phyloP scores from a whole-genome alignment of 2,888 invertebrate species.

The Luperina nickerlii region DNA sequence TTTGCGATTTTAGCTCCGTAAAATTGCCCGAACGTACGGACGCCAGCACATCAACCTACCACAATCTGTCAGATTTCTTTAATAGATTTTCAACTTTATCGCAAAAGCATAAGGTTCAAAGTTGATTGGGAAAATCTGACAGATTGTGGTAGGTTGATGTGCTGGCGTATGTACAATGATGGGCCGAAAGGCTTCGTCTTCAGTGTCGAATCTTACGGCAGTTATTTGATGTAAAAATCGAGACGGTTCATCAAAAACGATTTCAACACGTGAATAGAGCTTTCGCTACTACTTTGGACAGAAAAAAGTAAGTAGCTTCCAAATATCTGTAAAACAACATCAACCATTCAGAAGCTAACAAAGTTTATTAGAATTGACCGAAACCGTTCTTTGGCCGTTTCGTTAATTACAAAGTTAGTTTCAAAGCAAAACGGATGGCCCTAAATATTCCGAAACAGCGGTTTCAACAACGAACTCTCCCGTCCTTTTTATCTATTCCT shows the following conservation, averaged over 20 bases:
- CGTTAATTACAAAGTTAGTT: slow-evolving; percentile 62
- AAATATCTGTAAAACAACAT: slow-evolving; percentile 19
- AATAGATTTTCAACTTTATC: too few relatives aligned
- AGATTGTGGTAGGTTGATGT: too few relatives aligned
- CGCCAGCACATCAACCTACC: too few relatives aligned
- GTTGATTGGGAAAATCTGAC: too few relatives aligned
- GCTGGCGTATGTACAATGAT: neutral
- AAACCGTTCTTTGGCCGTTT: slow-evolving; percentile 45
- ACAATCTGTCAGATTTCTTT: too few relatives aligned
- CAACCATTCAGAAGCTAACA: slow-evolving; percentile 39
- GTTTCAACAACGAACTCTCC: slow-evolving; percentile 33
- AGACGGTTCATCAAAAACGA: neutral
- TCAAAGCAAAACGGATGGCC: slow-evolving; percentile 41
- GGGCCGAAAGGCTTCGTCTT: neutral
- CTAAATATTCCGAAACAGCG: slow-evolving; percentile 37
- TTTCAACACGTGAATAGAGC: neutral
- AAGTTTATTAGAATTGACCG: slow-evolving; percentile 49
- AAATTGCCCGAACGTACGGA: neutral
- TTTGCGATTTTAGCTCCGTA: neutral
- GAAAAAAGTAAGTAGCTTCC: neutral
- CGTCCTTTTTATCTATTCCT: slow-evolving; percentile 40
- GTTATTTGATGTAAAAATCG: neutral
- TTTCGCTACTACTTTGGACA: neutral
- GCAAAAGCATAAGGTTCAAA: too few relatives aligned
- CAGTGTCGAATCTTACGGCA: neutral